These are phyloP conservation scores for Temnothorax unifasciatus DNA, from an alignment of 2,888 invertebrate genomes.

Conservation along the genomic window DNA sequence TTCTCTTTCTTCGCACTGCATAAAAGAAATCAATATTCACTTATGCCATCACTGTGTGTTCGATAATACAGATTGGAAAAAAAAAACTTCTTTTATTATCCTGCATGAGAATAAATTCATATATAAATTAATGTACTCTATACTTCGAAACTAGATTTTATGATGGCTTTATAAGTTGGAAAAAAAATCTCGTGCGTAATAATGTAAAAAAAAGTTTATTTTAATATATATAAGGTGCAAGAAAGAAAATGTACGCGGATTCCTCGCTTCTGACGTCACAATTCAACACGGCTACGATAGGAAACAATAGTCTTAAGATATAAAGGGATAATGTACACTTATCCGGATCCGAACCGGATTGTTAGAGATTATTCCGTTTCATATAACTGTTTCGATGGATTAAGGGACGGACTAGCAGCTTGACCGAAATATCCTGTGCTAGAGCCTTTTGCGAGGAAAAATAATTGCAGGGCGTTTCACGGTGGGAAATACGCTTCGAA, in stretches of 20 bases:
- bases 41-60: neutral
- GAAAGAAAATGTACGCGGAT: neutral
- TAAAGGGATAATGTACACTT: constrained; percentile 29
- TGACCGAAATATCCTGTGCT: constrained; percentile 63
- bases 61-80: neutral
- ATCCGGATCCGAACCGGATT: constrained; percentile 50
- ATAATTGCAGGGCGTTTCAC: neutral
- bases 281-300: neutral
- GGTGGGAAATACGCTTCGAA: neutral
- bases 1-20: neutral
- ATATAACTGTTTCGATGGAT: constrained; percentile 60
- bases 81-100: neutral
- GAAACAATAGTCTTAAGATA: constrained; percentile 10
- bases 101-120: neutral
- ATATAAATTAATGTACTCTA: neutral
- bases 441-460: constrained; percentile 32
- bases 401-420: constrained; percentile 72
- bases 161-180: neutral
- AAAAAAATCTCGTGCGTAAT: neutral
- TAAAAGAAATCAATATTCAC: neutral
- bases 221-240: neutral
- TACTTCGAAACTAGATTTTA: neutral
- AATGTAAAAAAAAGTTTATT: neutral
- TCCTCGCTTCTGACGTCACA: neutral
- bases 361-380: constrained; percentile 13